Conservation (phyloP, 2,113 vertebrate genomes). For the Tetrao urogallus region DNA sequence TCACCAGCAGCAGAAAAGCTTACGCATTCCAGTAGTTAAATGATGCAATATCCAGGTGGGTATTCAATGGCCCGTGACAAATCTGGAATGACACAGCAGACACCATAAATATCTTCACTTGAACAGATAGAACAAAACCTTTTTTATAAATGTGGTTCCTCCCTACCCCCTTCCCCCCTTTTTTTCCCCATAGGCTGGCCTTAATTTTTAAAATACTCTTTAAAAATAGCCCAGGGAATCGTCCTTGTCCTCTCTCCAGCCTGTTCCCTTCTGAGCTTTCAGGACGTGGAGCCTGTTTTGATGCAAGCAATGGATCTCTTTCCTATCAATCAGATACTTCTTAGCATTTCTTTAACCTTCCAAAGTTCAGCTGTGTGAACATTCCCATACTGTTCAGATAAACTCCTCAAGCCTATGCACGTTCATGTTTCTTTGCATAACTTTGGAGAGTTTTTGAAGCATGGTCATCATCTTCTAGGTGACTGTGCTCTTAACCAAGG, state of each 20-base stretch:
- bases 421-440: neutral
- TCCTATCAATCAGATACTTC: neutral
- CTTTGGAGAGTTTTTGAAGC: neutral
- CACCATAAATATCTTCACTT: conserved; percentile 70
- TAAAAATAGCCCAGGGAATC: neutral
- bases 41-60: conserved; percentile 78
- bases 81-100: conserved; percentile 72
- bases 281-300: rapidly evolving
- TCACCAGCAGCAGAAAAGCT: conserved; percentile 66
- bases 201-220: conserved; percentile 59
- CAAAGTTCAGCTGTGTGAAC: neutral
- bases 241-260: neutral
- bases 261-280: neutral
- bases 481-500: neutral
- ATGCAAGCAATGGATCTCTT: neutral
- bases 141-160: conserved; percentile 58
- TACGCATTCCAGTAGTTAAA: conserved; percentile 74
- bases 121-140: conserved; percentile 68
- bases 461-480: neutral
- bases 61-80: conserved; percentile 71
- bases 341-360: neutral
- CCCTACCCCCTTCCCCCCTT: neutral
- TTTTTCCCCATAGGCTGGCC: conserved; percentile 58
- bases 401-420: neutral
- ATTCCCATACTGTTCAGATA: neutral